Percentiles rank a stretch among this genome's conserved stretches.
Evolutionary conservation across 1,140 invertebrate species (phyloP).

Genomic region (Cydia strobilella): DNA sequence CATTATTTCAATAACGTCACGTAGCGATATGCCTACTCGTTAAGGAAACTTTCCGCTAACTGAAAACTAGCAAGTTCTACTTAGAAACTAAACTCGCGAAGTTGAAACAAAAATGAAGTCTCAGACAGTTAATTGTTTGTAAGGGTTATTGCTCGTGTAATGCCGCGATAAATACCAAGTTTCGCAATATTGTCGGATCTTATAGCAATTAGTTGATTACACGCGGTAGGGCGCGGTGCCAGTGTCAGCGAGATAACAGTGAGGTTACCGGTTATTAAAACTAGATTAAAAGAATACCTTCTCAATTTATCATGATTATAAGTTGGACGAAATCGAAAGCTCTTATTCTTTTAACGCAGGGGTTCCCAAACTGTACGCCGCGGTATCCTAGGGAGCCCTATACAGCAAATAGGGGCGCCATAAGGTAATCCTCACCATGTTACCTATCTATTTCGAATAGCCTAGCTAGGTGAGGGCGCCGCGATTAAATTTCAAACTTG

Average conservation of each 20-base stretch:
- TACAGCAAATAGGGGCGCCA: too few relatives aligned
- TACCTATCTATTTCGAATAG: too few relatives aligned
- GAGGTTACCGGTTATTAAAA: too few relatives aligned
- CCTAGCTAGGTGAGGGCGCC: too few relatives aligned
- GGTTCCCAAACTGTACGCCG: too few relatives aligned
- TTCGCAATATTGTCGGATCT: constrained; percentile 32
- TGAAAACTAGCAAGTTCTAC: neutral
- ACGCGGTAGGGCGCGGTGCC: neutral
- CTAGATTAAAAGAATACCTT: too few relatives aligned
- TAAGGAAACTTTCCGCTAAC: neutral
- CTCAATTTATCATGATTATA: too few relatives aligned
- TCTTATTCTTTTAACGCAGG: too few relatives aligned
- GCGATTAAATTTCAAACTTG: too few relatives aligned
- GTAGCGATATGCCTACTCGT: neutral
- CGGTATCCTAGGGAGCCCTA: too few relatives aligned
- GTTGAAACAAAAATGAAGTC: constrained; percentile 25
- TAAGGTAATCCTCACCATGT: too few relatives aligned
- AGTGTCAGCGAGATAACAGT: neutral
- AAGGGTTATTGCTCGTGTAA: constrained; percentile 17
- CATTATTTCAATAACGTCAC: neutral
- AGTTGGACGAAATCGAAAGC: too few relatives aligned
- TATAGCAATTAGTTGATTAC: constrained; percentile 32
- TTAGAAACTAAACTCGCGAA: constrained; percentile 4
- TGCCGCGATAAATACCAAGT: constrained; percentile 27
- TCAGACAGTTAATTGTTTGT: constrained; percentile 22